Conservation (phyloP, 1,140 invertebrate genomes). For the Drosophila takahashii region DNA sequence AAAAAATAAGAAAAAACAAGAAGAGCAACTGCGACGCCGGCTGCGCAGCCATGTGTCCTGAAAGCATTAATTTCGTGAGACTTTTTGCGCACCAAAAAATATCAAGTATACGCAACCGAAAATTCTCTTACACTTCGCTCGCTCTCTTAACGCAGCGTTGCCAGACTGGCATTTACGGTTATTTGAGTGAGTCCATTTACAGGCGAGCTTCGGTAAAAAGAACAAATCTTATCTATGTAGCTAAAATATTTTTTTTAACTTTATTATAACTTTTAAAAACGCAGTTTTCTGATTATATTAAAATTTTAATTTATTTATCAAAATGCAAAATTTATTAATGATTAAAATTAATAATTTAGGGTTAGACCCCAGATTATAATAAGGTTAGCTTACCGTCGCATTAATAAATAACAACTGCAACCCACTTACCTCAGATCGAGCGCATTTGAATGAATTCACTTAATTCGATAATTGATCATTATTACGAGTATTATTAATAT, state of each 20-base stretch:
- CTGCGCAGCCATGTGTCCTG: slow-evolving; percentile 63
- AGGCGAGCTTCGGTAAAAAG: slow-evolving; percentile 11
- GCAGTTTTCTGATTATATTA: no score
- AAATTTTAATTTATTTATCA: no score
- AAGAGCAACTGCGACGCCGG: slow-evolving; percentile 11
- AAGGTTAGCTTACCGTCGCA: no score
- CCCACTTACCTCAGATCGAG: slow-evolving; percentile 2
- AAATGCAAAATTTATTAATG: no score
- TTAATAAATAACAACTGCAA: neutral
- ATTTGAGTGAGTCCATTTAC: slow-evolving; percentile 31
- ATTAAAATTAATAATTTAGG: no score
- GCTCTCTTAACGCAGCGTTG: slow-evolving; percentile 28
- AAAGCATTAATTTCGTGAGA: slow-evolving; percentile 32
- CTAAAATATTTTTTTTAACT: no score
- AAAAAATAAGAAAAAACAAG: slow-evolving; percentile 32
- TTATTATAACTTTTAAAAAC: no score
- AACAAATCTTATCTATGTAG: neutral
- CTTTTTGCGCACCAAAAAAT: slow-evolving; percentile 71
- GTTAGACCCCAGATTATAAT: no score
- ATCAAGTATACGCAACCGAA: slow-evolving; percentile 54
- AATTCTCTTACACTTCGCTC: neutral
- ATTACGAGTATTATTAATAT: slow-evolving; percentile 21
- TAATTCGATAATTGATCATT: slow-evolving; percentile 47
- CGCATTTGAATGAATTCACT: slow-evolving; percentile 12
- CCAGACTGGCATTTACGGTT: slow-evolving; percentile 55